Percentiles rank a stretch among this genome's conserved stretches.
phyloP scores from a whole-genome alignment of 2,113 vertebrate genomes.

The Clupea harengus region DNA sequence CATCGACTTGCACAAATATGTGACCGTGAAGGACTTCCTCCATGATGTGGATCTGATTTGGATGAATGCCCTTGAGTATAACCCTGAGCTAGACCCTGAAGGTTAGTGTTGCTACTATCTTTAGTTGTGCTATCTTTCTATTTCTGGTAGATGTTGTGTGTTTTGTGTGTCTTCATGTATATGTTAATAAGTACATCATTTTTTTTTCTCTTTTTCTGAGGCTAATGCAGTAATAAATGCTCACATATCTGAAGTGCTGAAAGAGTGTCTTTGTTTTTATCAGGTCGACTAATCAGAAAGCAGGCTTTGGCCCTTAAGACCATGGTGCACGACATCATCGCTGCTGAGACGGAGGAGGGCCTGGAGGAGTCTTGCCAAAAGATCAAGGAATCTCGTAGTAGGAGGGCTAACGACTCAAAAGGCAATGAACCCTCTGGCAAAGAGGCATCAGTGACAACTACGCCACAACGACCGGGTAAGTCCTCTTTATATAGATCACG shows the following conservation, averaged over 20 bases:
- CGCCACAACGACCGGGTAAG: slow-evolving; percentile 31
- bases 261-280: slow-evolving; percentile 23
- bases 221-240: not conserved
- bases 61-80: slow-evolving; percentile 92
- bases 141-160: not conserved
- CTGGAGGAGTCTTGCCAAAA: slow-evolving; percentile 89
- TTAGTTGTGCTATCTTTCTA: not conserved
- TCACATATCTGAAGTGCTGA: too few relatives aligned
- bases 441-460: not conserved
- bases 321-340: slow-evolving; percentile 86
- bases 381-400: slow-evolving; percentile 81
- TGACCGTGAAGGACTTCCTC: slow-evolving; percentile 84
- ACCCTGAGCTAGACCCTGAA: slow-evolving; percentile 86
- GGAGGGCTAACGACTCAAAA: slow-evolving; percentile 66
- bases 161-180: slow-evolving; percentile 9
- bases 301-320: slow-evolving; percentile 89
- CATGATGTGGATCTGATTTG: slow-evolving; percentile 91
- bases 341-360: slow-evolving; percentile 88
- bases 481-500: too few relatives aligned
- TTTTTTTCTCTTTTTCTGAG: not conserved
- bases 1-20: slow-evolving; percentile 87
- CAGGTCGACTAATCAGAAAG: slow-evolving; percentile 91
- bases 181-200: not conserved
- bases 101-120: slow-evolving; percentile 63
- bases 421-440: not conserved